Conservation (phyloP, 2,797 vertebrate species). For the Buphagus erythrorhynchus region DNA sequence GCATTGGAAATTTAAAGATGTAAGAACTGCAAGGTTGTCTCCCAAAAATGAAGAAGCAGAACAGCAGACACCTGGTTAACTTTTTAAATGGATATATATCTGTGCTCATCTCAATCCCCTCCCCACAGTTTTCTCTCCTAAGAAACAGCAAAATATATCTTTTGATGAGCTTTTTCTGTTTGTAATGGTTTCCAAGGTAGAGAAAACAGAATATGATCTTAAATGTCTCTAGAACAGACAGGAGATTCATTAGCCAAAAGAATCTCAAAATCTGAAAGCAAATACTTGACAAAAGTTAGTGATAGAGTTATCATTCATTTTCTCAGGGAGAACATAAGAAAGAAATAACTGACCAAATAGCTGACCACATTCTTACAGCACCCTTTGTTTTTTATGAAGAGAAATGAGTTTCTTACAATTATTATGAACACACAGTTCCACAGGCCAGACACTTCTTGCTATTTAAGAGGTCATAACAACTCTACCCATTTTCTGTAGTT, state of each 20-base stretch:
- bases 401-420: neutral
- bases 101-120: neutral
- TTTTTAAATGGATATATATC: neutral
- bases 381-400: neutral
- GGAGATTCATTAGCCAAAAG: neutral
- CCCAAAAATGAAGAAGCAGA: neutral
- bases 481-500: neutral
- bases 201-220: neutral
- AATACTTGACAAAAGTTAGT: neutral
- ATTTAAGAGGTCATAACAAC: neutral
- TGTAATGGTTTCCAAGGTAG: neutral
- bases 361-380: neutral
- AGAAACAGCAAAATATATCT: neutral
- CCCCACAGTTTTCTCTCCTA: neutral
- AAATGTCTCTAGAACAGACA: neutral
- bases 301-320: neutral
- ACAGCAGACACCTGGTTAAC: neutral
- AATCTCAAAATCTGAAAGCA: neutral
- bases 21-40: neutral
- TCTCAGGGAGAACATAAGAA: neutral
- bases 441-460: neutral
- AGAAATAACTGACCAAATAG: neutral
- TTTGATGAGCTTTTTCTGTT: neutral
- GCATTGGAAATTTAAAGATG: neutral
- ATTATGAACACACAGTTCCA: neutral